phyloP scores from a whole-genome alignment of 2,888 invertebrate genomes.

The Leucophenga maculata region DNA sequence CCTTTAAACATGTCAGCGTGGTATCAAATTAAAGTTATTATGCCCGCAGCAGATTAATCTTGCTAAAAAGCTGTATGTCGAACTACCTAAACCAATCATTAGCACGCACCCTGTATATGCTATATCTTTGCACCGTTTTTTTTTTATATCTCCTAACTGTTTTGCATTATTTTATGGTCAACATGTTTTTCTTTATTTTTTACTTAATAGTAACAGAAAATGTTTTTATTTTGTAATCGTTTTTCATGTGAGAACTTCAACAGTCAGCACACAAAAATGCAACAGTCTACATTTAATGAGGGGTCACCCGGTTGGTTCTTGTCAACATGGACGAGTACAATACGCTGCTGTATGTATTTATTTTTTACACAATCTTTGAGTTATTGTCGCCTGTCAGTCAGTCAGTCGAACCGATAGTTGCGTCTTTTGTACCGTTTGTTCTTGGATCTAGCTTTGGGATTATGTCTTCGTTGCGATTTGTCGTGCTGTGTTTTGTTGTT shows the following conservation, averaged over 20 bases:
- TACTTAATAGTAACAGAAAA: constrained; percentile 7
- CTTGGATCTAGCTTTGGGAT: background rate
- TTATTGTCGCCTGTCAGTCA: constrained; percentile 4
- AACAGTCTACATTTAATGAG: constrained; percentile 64
- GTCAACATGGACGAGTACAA: no score
- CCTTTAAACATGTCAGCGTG: no score
- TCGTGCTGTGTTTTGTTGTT: background rate
- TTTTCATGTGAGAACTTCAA: constrained; percentile 28
- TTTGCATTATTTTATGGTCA: constrained; percentile 66
- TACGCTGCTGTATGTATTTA: background rate
- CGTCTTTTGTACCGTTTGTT: constrained; percentile 11
- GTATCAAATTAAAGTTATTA: no score
- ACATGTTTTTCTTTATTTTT: constrained; percentile 31
- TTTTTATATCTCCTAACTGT: constrained; percentile 57
- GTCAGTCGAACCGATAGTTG: background rate
- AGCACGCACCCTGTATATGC: no score
- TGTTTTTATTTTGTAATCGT: constrained; percentile 34
- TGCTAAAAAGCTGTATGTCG: no score
- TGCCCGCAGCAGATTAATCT: no score
- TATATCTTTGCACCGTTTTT: constrained; percentile 38
- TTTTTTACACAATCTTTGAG: background rate
- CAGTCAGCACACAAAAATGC: constrained; percentile 40
- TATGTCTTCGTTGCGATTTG: constrained; percentile 3
- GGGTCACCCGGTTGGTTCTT: constrained; percentile 32
- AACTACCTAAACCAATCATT: no score